Percentiles rank a stretch among this genome's conserved stretches.
Evolutionary conservation across 2,797 vertebrate genomes (phyloP).

Genomic region (Crocidura indochinensis): DNA sequence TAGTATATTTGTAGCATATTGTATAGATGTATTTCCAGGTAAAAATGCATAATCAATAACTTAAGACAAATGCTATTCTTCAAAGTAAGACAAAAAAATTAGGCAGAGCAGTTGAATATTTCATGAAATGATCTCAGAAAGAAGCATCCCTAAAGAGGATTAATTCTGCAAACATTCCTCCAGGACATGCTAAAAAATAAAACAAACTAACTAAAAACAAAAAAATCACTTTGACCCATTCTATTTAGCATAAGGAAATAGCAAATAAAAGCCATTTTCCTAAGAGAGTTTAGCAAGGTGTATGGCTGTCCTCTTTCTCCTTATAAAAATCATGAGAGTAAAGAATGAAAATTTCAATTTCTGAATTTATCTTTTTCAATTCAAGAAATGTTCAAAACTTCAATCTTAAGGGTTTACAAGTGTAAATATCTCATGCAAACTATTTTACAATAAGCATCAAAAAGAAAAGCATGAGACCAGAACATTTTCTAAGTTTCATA

Average conservation of each 20-base stretch:
- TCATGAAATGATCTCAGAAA: background rate
- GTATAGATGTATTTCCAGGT: slow-evolving; percentile 29
- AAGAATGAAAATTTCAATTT: slow-evolving; percentile 34
- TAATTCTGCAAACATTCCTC: background rate
- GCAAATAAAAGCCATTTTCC: background rate
- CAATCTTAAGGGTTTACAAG: background rate
- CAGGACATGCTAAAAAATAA: background rate
- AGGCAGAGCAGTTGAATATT: background rate
- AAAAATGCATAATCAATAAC: background rate
- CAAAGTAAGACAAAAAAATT: background rate
- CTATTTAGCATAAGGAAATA: background rate
- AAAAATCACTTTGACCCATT: background rate
- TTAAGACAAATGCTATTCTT: slow-evolving; percentile 15
- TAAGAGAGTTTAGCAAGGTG: background rate
- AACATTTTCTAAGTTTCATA: background rate
- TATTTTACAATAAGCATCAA: slow-evolving; percentile 4
- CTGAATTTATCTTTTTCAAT: slow-evolving; percentile 29
- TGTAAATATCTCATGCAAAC: background rate
- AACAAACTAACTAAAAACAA: background rate
- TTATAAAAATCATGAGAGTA: slow-evolving; percentile 3
- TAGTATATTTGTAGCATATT: background rate
- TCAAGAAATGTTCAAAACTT: slow-evolving; percentile 43
- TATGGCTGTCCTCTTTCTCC: background rate
- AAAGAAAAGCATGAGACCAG: background rate
- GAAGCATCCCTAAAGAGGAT: background rate